These are phyloP conservation scores for Eupithecia dodoneata DNA, from an alignment of 2,888 invertebrate genomes.

Conservation along the genomic window DNA sequence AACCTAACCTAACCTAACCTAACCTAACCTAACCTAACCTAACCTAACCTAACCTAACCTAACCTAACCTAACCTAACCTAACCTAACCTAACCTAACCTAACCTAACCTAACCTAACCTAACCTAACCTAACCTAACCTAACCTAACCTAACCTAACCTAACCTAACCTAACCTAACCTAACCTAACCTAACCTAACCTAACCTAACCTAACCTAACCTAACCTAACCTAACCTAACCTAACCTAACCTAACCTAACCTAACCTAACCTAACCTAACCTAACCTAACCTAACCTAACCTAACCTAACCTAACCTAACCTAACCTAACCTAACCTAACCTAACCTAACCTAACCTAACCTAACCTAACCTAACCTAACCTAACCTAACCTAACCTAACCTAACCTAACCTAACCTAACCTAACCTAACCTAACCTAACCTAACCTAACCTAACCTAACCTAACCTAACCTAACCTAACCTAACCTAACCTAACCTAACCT, in stretches of 20 bases:
- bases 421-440: constrained; percentile 24
- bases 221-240: constrained; percentile 31
- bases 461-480: constrained; percentile 32
- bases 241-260: constrained; percentile 42
- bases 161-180: constrained; percentile 22
- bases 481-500: constrained; percentile 28
- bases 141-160: constrained; percentile 21
- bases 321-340: constrained; percentile 27
- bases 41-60: not conserved
- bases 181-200: constrained; percentile 25
- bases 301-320: constrained; percentile 38
- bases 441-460: constrained; percentile 34
- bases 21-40: not conserved
- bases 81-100: constrained; percentile 1
- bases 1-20: constrained; percentile 17
- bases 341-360: constrained; percentile 11
- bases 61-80: not conserved
- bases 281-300: constrained; percentile 41
- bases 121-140: constrained; percentile 21
- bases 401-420: constrained; percentile 20
- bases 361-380: constrained; percentile 14
- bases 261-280: constrained; percentile 41
- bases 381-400: constrained; percentile 16
- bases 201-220: constrained; percentile 23
- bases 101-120: constrained; percentile 22